Evolutionary conservation across 2,797 vertebrate genomes (phyloP), one percentile per base, ranked within the genome.

Genomic region (Clarias platycephalus): DNA sequence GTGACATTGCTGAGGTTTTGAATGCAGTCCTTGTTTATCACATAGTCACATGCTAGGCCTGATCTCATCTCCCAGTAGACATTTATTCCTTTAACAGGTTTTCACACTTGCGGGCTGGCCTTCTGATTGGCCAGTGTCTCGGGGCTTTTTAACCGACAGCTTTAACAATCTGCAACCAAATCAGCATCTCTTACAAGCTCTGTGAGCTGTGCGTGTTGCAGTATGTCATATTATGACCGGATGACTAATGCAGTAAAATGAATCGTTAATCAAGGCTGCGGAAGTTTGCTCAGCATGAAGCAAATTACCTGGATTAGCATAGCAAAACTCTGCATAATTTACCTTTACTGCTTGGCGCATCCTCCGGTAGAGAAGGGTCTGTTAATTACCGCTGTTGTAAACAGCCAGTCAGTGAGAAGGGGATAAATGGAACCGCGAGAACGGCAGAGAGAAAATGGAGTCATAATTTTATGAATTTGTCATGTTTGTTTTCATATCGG

Each of bases 271-370:
- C 89, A 90, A 93, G 89, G 90, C 89, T 88, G 88, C 89, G 91
- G 92, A 91, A 92, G 92, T 92, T 80, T 87, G 88, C 93, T 72
- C 93, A 92, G 93, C 90, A 88, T 91, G 93, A 92, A 91, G 92
- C 90, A 92, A 94, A 95, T 95, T 93, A 94, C 92, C 92, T 91
- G 92, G 89, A 92, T 94, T 93, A 93, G 90, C 92, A 94, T 93
- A 91, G 92, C 91, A 91, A 92, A 92, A 88, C 81, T 88, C 88
- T 88, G 89, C 87, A 88, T 89, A 90, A 90, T 90, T 89, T 90
- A 89, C 86, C 82, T 89, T 89, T 88, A 91, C 86, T 81, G 85
- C 88, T 88, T 75, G 88, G 86, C 84, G 62, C 84, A 87, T 86
- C 81, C 87, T 89, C 85, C 66, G 86, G 84, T 81, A 86, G 86